Evolutionary conservation across 2,113 vertebrate genomes (phyloP).

Genomic region (Meles meles): DNA sequence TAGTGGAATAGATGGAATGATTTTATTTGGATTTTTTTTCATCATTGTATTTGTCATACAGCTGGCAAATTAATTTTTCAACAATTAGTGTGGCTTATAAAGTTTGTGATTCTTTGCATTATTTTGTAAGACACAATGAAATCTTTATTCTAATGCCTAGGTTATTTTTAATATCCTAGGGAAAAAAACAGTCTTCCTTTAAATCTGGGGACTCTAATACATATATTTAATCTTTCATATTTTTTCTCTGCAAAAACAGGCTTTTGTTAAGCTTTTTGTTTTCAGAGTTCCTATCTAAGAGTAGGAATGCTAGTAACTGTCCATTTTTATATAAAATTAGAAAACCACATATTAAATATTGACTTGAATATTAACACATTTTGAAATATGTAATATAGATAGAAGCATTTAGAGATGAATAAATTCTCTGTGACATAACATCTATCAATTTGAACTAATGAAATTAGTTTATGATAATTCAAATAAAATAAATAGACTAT

Average conservation of each 20-base stretch:
- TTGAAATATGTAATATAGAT: background rate
- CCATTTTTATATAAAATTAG: background rate
- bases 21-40: constrained; percentile 39
- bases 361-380: background rate
- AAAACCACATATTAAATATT: background rate
- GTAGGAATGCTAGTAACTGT: background rate
- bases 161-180: background rate
- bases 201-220: background rate
- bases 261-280: background rate
- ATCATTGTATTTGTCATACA: background rate
- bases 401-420: background rate
- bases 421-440: background rate
- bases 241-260: background rate
- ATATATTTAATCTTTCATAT: background rate
- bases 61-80: constrained; percentile 6
- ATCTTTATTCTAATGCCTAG: background rate
- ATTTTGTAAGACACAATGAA: background rate
- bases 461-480: background rate
- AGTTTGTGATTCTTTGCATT: background rate
- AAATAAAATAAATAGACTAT: background rate
- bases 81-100: background rate
- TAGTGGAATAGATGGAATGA: background rate
- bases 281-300: background rate
- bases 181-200: background rate
- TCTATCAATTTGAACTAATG: background rate